These are phyloP conservation scores for Leucozona laternaria DNA, from an alignment of 2,888 invertebrate genomes.

Conservation along the genomic window DNA sequence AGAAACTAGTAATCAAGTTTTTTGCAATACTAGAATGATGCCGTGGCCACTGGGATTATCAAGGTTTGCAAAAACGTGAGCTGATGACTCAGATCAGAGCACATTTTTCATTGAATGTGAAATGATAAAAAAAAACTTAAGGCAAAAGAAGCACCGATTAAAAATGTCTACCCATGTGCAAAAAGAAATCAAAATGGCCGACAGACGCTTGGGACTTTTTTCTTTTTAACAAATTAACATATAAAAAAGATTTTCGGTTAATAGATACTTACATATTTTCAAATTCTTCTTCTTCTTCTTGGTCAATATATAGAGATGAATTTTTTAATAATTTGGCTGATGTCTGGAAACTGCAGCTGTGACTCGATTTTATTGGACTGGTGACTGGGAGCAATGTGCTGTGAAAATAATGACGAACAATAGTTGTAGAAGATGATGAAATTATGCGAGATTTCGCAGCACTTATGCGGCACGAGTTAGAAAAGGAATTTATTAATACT, in stretches of 20 bases:
- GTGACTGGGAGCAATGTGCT: slow-evolving; percentile 63
- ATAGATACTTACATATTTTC: slow-evolving; percentile 80
- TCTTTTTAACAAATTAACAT: background rate
- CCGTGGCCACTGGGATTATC: background rate
- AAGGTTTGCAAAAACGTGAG: slow-evolving; percentile 37
- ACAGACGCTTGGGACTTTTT: slow-evolving; percentile 49
- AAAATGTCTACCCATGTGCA: slow-evolving; percentile 37
- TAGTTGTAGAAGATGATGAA: slow-evolving; percentile 77
- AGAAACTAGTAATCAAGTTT: slow-evolving; percentile 1
- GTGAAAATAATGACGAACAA: slow-evolving; percentile 67
- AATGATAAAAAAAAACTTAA: background rate
- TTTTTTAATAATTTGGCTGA: slow-evolving; percentile 44
- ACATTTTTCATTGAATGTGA: background rate
- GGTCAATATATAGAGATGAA: slow-evolving; percentile 62
- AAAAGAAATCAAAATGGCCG: slow-evolving; percentile 68
- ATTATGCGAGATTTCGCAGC: slow-evolving; percentile 80
- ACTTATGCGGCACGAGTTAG: slow-evolving; percentile 78
- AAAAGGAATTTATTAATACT: slow-evolving; percentile 80
- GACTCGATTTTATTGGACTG: slow-evolving; percentile 65
- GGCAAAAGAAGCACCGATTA: background rate
- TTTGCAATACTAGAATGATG: background rate
- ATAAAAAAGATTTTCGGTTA: background rate
- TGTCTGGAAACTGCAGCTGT: slow-evolving; percentile 64
- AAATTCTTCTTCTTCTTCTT: slow-evolving; percentile 79
- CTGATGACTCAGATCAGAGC: slow-evolving; percentile 47